Evolutionary conservation across 1,140 invertebrate genomes (phyloP).

Genomic region (Philaenus spumarius): DNA sequence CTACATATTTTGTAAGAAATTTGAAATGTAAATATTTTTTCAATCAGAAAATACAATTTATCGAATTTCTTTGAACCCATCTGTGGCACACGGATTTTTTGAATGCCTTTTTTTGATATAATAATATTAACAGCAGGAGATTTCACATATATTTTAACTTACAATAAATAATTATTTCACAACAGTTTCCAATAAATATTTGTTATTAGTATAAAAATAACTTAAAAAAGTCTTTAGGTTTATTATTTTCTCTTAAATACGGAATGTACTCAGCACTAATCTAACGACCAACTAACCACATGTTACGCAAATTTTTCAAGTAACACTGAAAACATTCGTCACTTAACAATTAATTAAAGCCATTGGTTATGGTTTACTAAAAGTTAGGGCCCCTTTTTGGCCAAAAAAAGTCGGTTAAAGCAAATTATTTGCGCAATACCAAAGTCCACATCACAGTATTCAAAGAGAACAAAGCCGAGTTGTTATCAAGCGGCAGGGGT

Average conservation of each 20-base stretch:
- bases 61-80: neutral
- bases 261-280: constrained; percentile 12
- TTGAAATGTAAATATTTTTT: neutral
- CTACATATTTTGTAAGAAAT: too few relatives aligned
- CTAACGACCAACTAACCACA: too few relatives aligned
- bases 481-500: too few relatives aligned
- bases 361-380: constrained; percentile 12
- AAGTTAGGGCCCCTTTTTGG: neutral
- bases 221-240: constrained; percentile 12
- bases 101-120: neutral
- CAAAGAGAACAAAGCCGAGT: neutral
- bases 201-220: constrained; percentile 17
- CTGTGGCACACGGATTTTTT: neutral
- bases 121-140: neutral
- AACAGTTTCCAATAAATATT: constrained; percentile 13
- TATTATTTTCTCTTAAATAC: constrained; percentile 8
- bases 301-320: neutral
- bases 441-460: constrained; percentile 1
- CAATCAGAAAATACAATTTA: neutral
- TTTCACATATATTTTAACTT: neutral
- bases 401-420: neutral
- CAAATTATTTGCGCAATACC: neutral
- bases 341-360: constrained; percentile 22
- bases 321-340: neutral
- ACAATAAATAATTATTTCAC: constrained; percentile 13